A percentile compares a stretch with the other conserved stretches of the same genome.
These are phyloP conservation scores for Lipophrys pholis DNA, from an alignment of 2,113 vertebrate genomes.

Conservation along the genomic window DNA sequence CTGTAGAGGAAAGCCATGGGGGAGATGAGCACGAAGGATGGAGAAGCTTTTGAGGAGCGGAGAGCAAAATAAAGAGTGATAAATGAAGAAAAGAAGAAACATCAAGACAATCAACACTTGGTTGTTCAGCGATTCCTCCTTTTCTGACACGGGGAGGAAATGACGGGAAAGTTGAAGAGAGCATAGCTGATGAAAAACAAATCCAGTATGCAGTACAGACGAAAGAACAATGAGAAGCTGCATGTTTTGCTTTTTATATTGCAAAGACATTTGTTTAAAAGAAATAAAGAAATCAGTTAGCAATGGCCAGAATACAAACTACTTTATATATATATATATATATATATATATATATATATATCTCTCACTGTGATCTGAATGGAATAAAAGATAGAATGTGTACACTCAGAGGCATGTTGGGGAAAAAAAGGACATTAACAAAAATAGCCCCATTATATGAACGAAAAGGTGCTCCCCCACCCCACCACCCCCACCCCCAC, in stretches of 20 bases:
- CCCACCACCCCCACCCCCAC: too few relatives aligned
- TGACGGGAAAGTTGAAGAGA: constrained; percentile 34
- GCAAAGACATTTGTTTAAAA: neutral
- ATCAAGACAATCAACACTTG: constrained; percentile 51
- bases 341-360: too few relatives aligned
- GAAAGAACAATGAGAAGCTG: constrained; percentile 25
- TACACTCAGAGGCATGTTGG: constrained; percentile 27
- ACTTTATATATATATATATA: too few relatives aligned
- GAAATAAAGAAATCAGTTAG: neutral
- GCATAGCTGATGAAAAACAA: constrained; percentile 22
- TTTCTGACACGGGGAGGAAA: constrained; percentile 36
- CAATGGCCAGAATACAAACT: neutral
- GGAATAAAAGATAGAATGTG: constrained; percentile 13
- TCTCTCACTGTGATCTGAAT: constrained; percentile 1
- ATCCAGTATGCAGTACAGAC: constrained; percentile 21
- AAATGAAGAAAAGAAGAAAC: constrained; percentile 56
- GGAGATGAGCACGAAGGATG: constrained; percentile 64
- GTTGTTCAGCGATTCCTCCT: constrained; percentile 39
- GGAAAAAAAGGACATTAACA: constrained; percentile 37
- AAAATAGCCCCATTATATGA: constrained; percentile 23
- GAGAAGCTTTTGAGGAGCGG: constrained; percentile 55
- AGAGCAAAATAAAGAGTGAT: constrained; percentile 40
- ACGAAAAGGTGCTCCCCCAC: constrained; percentile 39
- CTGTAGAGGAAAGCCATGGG: constrained; percentile 68
- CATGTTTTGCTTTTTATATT: neutral